Evolutionary conservation across 2,797 vertebrate genomes (phyloP), one percentile per base, ranked within the genome.

Genomic region (Cynodonichthys magdalenae): DNA sequence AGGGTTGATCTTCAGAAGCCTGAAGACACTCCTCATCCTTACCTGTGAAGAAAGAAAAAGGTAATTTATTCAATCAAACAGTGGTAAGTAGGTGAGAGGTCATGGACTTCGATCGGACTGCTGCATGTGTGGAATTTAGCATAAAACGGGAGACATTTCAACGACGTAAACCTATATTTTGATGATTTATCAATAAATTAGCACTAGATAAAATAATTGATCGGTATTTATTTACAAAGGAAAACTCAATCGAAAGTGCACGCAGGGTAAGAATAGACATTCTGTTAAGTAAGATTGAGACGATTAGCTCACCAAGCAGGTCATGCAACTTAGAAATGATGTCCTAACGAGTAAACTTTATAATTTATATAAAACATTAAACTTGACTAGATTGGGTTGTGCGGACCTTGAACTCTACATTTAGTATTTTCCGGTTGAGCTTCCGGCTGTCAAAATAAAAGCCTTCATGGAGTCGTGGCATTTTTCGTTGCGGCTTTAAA

Each of bases 1-100:
- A 58, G 84, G 72, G 65, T 80, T 90, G 53, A 60, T 80, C 69
- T 76, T 62, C 53, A 93, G 77, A 65, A 74, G 78, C 69, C 82
- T 91, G 58, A 75, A 63, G 2, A 82, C 63, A 85, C 79, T 61
- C 42, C 77, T 90, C 19, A 91, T 75, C 91, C 93, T 94, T 53
- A 82, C 90, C 91, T 90, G 60, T 19, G 54, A 59, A 78, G 24
- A 24, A 28, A 73, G 3, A 72, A 14, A 41, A 63, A 0, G 44
- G 14, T 15, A 10, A 42, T 2, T 4, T 3, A 55, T 50, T 61
- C 5, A 61, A 15, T 19, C 18, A 58, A 67, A 63, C 45, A 45
- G 14, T 9, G 8, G 28, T 44, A 77, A 75, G 20, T 73, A 28
- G 77, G 75, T 59, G 1, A 89, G n/a, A 87, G 79, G 80, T 79